Conservation (phyloP, 2,113 vertebrate genomes). For the Plectropomus leopardus region DNA sequence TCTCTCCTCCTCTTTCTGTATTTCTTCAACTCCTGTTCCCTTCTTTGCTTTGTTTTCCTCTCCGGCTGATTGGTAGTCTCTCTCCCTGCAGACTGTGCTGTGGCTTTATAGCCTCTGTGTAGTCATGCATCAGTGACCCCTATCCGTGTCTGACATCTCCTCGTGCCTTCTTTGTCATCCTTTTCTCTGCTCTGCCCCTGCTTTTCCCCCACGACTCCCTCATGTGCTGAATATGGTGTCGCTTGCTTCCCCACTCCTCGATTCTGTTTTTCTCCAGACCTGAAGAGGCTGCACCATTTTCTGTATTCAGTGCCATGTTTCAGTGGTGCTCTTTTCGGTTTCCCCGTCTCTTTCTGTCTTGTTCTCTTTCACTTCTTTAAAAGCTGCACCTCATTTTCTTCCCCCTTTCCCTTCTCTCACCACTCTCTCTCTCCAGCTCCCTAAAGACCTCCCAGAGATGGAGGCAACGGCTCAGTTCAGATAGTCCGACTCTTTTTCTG, state of each 20-base stretch:
- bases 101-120: conserved; percentile 36
- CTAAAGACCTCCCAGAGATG: conserved; percentile 29
- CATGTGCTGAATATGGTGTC: background rate
- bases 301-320: background rate
- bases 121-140: conserved; percentile 45
- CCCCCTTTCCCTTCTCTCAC: background rate
- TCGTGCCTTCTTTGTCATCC: conserved; percentile 13
- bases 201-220: conserved; percentile 5
- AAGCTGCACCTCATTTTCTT: conserved; percentile 28
- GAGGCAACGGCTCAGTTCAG: conserved; percentile 12
- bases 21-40: background rate
- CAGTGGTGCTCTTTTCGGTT: background rate
- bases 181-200: conserved; percentile 1
- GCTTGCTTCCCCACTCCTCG: background rate
- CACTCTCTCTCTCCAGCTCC: background rate
- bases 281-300: background rate
- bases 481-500: conserved; percentile 17
- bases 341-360: background rate
- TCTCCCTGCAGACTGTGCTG: conserved; percentile 16
- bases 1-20: conserved; percentile 1
- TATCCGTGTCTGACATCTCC: conserved; percentile 26
- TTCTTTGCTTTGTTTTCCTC: conserved; percentile 28
- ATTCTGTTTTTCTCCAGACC: background rate
- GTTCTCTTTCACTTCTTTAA: conserved; percentile 1
- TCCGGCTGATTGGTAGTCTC: conserved; percentile 23